Evolutionary conservation across 2,113 vertebrate genomes (phyloP).

Genomic region (Odontophorus gujanensis): DNA sequence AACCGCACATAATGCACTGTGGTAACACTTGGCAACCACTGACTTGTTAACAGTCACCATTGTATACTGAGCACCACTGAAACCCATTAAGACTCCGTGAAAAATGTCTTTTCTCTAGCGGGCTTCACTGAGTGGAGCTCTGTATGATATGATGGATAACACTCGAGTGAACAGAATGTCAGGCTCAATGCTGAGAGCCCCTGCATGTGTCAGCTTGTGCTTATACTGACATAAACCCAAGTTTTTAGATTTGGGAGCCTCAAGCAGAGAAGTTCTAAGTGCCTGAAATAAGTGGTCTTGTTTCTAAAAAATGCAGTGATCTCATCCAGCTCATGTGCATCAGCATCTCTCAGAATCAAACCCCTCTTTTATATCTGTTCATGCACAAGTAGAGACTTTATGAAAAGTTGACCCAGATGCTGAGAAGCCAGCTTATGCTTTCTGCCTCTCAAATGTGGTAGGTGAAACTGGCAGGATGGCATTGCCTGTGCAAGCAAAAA

Average conservation of each 20-base stretch:
- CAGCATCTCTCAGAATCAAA: background rate
- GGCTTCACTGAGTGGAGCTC: background rate
- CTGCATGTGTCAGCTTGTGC: background rate
- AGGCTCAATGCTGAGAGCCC: background rate
- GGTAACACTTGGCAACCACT: slow-evolving; percentile 59
- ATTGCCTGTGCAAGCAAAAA: background rate
- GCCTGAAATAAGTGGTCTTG: background rate
- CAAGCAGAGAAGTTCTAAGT: background rate
- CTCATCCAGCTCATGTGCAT: background rate
- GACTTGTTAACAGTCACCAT: slow-evolving; percentile 60
- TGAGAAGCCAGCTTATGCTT: background rate
- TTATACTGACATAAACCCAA: background rate
- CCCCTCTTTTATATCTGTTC: background rate
- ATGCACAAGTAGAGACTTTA: background rate
- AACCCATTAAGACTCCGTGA: background rate
- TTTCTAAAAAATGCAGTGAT: background rate
- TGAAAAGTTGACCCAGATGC: background rate
- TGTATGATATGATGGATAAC: background rate
- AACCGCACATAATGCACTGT: slow-evolving; percentile 58
- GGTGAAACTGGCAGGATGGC: background rate
- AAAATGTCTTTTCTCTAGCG: slow-evolving; percentile 29
- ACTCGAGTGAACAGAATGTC: background rate
- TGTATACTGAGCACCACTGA: slow-evolving; percentile 13
- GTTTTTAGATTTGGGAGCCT: background rate
- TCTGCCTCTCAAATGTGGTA: background rate